A percentile compares a stretch with the other conserved stretches of the same genome.
Evolutionary conservation across 2,113 vertebrate species (phyloP).

Genomic region (Caracal caracal): DNA sequence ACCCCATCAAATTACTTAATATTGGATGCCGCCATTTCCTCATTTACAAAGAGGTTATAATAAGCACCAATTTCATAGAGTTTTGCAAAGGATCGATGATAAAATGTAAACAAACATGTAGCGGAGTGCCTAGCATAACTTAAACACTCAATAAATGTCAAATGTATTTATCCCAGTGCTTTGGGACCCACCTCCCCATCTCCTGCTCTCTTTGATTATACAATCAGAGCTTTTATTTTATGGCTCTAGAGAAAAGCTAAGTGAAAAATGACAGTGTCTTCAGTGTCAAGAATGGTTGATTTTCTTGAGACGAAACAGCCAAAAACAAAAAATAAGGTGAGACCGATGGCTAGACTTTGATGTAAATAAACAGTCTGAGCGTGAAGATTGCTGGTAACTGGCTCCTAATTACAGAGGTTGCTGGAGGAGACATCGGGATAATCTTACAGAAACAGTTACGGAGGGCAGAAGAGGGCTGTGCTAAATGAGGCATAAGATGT

Average conservation of each 20-base stretch:
- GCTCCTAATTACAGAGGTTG: constrained; percentile 6
- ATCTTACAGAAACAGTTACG: background rate
- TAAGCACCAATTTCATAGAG: background rate
- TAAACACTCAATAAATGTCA: background rate
- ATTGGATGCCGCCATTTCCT: background rate
- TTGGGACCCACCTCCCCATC: background rate
- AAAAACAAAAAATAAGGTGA: background rate
- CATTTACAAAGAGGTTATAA: background rate
- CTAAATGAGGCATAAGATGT: background rate
- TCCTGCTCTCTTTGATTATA: constrained; percentile 14
- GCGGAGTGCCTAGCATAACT: background rate
- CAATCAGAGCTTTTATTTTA: background rate
- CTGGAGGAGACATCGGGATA: background rate
- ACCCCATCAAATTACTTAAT: background rate
- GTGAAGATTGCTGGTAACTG: background rate
- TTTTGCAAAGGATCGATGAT: background rate
- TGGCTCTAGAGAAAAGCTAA: background rate
- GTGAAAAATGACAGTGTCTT: constrained; percentile 7
- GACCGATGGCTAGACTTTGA: constrained; percentile 9
- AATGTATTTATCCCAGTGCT: background rate
- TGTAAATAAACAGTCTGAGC: constrained; percentile 11
- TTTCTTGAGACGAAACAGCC: constrained; percentile 44
- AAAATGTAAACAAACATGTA: background rate
- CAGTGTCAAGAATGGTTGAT: constrained; percentile 8
- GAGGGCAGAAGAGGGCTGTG: background rate